These are phyloP conservation scores for Epicampocera succincta DNA, from an alignment of 2,888 invertebrate species.

Conservation along the genomic window DNA sequence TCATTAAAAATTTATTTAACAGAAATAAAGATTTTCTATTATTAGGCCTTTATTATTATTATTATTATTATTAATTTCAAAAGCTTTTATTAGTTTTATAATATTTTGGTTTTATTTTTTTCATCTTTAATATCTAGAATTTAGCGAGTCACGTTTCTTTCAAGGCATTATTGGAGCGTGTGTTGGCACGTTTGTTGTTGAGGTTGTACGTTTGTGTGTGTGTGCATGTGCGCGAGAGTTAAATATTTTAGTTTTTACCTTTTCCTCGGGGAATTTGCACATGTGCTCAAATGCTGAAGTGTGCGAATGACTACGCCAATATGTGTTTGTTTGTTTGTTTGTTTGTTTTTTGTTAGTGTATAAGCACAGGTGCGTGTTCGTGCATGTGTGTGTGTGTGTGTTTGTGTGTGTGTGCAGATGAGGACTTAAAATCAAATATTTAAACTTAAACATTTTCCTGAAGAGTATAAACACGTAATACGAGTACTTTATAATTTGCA, in stretches of 20 bases:
- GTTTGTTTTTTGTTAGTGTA: too few species aligned
- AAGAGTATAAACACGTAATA: slow-evolving; percentile 41
- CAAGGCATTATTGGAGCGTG: slow-evolving; percentile 19
- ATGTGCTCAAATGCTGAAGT: slow-evolving; percentile 21
- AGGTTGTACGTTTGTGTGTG: background rate
- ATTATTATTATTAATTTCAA: slow-evolving; percentile 46
- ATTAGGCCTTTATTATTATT: slow-evolving; percentile 36
- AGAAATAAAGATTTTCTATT: background rate
- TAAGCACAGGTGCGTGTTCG: too few species aligned
- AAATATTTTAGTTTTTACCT: slow-evolving; percentile 44
- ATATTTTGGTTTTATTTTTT: background rate
- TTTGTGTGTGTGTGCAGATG: background rate
- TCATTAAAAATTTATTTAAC: too few species aligned
- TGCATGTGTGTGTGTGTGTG: background rate
- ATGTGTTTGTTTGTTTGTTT: background rate
- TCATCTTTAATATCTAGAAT: background rate
- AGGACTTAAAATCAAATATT: slow-evolving; percentile 64
- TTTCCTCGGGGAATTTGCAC: slow-evolving; percentile 58
- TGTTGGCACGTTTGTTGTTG: slow-evolving; percentile 4
- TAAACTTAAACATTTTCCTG: slow-evolving; percentile 51
- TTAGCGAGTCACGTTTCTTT: slow-evolving; percentile 47
- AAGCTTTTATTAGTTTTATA: slow-evolving; percentile 21
- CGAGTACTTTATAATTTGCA: slow-evolving; percentile 40
- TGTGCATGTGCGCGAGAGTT: background rate
- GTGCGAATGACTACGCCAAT: background rate